Conservation (phyloP, 2,888 invertebrate genomes). For the Crepidodera aurea region DNA sequence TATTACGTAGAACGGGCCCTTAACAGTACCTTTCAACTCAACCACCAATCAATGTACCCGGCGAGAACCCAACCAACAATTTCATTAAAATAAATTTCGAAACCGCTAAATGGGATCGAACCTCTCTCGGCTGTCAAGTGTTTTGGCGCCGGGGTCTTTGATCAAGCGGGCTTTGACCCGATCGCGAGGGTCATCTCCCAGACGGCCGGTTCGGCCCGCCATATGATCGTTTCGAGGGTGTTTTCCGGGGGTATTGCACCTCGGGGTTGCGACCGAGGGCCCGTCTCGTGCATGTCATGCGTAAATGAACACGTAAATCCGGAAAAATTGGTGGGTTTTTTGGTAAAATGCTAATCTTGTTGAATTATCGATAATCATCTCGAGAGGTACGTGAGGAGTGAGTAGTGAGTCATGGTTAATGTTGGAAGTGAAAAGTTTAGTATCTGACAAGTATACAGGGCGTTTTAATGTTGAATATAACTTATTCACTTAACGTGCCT, state of each 20-base stretch:
- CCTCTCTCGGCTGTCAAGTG: conserved; percentile 50
- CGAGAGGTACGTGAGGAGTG: conserved; percentile 1
- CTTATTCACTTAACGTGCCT: no score
- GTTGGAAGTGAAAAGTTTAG: conserved; percentile 3
- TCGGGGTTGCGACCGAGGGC: background rate
- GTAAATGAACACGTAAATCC: background rate
- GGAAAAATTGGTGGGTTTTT: background rate
- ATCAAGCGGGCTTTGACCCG: conserved; percentile 54
- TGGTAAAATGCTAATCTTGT: background rate
- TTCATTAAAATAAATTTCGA: conserved; percentile 45
- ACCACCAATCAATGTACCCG: conserved; percentile 30
- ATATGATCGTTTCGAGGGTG: conserved; percentile 47
- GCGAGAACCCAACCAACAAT: conserved; percentile 34
- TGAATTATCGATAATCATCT: background rate
- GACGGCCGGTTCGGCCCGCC: conserved; percentile 45
- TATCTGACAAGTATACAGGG: background rate
- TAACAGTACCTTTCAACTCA: conserved; percentile 24
- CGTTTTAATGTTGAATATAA: no score
- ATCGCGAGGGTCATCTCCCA: conserved; percentile 45
- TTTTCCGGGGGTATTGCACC: conserved; percentile 7
- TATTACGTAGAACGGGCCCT: no score
- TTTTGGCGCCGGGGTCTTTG: conserved; percentile 57
- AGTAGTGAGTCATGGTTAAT: background rate
- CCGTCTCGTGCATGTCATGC: background rate
- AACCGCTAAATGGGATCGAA: conserved; percentile 49